phyloP scores from a whole-genome alignment of 2,888 invertebrate genomes.

The Exocentrus adspersus region DNA sequence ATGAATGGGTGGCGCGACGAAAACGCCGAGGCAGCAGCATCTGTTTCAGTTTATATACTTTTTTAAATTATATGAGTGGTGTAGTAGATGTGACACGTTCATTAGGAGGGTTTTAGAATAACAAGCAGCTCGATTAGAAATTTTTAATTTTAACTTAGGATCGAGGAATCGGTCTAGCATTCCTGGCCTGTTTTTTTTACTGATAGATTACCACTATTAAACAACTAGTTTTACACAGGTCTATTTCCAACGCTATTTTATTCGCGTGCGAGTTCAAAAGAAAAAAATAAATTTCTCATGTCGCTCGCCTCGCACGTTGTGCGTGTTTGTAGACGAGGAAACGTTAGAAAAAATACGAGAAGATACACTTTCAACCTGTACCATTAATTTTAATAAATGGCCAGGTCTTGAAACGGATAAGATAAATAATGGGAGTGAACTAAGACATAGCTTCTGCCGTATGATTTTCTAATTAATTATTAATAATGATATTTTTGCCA shows the following conservation, averaged over 20 bases:
- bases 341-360: constrained; percentile 26
- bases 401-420: constrained; percentile 32
- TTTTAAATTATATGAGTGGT: neutral
- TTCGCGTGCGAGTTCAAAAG: neutral
- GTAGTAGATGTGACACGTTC: neutral
- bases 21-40: constrained; percentile 17
- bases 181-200: too few relatives aligned
- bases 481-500: neutral
- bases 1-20: constrained; percentile 20
- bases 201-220: too few relatives aligned
- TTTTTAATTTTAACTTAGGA: too few relatives aligned
- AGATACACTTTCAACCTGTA: constrained; percentile 33
- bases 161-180: too few relatives aligned
- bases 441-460: neutral
- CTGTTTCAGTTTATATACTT: constrained; percentile 18
- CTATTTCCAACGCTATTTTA: too few relatives aligned
- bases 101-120: too few relatives aligned
- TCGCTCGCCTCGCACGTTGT: neutral
- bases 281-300: constrained; percentile 1
- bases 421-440: constrained; percentile 17
- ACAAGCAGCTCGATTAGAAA: too few relatives aligned
- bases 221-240: too few relatives aligned
- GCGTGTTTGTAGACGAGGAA: constrained; percentile 15
- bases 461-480: neutral
- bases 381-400: constrained; percentile 43